Conservation (phyloP, 2,797 vertebrate genomes). For the Sardinella longiceps region DNA sequence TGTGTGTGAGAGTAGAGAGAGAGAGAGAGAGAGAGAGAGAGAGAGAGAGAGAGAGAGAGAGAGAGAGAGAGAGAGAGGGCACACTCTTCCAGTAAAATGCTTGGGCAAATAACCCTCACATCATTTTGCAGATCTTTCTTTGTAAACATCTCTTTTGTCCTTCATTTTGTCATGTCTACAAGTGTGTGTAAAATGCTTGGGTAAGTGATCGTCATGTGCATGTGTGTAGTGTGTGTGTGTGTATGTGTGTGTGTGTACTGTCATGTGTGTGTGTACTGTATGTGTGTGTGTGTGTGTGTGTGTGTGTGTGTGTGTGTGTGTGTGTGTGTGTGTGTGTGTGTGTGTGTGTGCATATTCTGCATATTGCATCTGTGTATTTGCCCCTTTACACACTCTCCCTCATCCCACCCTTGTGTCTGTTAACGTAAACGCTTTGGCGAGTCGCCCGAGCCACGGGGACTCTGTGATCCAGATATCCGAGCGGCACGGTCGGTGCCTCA, state of each 20-base stretch:
- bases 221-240: too few relatives aligned
- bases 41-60: too few relatives aligned
- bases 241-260: too few relatives aligned
- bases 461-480: not conserved
- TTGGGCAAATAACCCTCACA: not conserved
- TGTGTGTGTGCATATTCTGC: not conserved
- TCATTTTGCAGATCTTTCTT: not conserved
- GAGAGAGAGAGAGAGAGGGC: too few relatives aligned
- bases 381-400: not conserved
- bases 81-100: not conserved
- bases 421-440: not conserved
- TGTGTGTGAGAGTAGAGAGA: too few relatives aligned
- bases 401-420: not conserved
- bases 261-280: not conserved
- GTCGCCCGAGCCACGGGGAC: not conserved
- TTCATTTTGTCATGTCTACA: not conserved
- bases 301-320: not conserved
- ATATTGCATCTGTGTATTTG: not conserved
- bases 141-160: not conserved
- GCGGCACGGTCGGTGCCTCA: not conserved
- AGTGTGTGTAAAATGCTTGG: too few relatives aligned
- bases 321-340: not conserved
- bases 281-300: too few relatives aligned
- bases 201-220: too few relatives aligned
- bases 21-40: too few relatives aligned